phyloP scores from a whole-genome alignment of 23 tunicate species.

The Aplidium turbinatum region DNA sequence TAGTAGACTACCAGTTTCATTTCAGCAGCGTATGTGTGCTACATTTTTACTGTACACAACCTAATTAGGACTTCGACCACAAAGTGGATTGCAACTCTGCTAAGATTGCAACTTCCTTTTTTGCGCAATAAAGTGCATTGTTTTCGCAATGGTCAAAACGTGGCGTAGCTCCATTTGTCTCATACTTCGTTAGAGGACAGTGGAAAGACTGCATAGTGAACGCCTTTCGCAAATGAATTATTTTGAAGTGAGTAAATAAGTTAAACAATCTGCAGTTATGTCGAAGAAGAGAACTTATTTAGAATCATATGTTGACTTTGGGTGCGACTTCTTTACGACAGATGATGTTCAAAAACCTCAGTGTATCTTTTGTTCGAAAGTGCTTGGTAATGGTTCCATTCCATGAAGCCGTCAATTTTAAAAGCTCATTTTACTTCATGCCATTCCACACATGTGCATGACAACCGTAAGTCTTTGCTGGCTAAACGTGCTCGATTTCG shows the following conservation, averaged over 20 bases:
- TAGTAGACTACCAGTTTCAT: no score
- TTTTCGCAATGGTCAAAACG: no score
- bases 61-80: no score
- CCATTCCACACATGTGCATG: constrained; percentile 2
- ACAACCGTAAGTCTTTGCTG: constrained; percentile 20
- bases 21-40: no score
- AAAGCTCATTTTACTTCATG: constrained; percentile 19
- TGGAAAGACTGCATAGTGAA: no score
- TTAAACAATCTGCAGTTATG: constrained; percentile 27
- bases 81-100: no score
- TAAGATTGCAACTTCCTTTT: no score
- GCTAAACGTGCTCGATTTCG: constrained; percentile 24
- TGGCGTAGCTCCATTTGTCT: no score
- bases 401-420: constrained; percentile 23
- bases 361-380: constrained; percentile 31
- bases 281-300: constrained; percentile 14
- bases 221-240: constrained; percentile 9
- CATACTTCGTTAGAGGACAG: no score
- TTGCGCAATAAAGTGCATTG: no score
- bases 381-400: constrained; percentile 34
- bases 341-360: constrained; percentile 21
- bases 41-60: no score
- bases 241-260: constrained; percentile 14
- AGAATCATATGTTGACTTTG: constrained; percentile 24
- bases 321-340: constrained; percentile 16